Conservation (phyloP, 2,113 vertebrate genomes). For the Cinclus mexicanus region DNA sequence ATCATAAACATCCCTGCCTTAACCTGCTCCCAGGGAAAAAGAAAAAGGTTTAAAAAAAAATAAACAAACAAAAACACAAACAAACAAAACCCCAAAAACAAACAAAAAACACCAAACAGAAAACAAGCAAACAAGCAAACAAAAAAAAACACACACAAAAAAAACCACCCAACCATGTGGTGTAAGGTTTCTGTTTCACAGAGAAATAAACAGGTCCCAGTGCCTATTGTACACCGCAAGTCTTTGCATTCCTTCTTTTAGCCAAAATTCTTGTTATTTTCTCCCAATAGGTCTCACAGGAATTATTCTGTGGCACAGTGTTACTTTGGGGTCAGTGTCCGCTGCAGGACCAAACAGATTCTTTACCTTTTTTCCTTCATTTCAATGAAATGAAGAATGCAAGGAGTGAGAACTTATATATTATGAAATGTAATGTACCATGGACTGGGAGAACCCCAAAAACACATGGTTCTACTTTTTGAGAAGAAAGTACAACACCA, state of each 20-base stretch:
- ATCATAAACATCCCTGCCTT: not conserved
- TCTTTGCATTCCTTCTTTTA: not conserved
- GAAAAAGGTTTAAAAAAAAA: not conserved
- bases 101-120: too few species aligned
- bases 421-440: not conserved
- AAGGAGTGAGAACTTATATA: not conserved
- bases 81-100: too few species aligned
- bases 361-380: not conserved
- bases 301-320: not conserved
- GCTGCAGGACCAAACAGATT: not conserved
- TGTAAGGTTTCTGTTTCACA: not conserved
- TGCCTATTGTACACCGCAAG: not conserved
- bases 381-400: not conserved
- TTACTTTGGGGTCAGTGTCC: not conserved
- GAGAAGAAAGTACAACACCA: not conserved
- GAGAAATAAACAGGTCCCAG: not conserved
- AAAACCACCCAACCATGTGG: accelerated
- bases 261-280: not conserved
- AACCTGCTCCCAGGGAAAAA: not conserved
- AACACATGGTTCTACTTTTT: not conserved
- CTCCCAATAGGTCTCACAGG: not conserved
- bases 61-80: not conserved
- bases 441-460: not conserved
- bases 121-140: not conserved
- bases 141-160: too few species aligned